Evolutionary conservation across 2,888 invertebrate species (phyloP), one percentile per base, ranked within the genome.

Genomic region (Xanthostigma xanthostigma): DNA sequence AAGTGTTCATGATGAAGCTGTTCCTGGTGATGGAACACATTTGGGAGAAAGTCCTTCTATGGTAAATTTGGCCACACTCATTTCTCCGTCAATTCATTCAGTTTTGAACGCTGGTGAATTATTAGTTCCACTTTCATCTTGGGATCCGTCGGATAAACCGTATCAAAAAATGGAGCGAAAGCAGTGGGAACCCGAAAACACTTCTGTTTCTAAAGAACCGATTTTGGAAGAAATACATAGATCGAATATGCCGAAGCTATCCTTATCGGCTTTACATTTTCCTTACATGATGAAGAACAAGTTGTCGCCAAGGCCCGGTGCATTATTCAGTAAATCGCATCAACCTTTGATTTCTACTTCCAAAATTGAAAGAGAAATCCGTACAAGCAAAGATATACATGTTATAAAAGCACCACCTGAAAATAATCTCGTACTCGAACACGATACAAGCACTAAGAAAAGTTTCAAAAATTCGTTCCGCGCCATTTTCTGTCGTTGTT

Each of bases 21-120:
- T 73, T 46, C 71, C 71, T 2, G 76, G 76, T 1, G 76, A 76
- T 54, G 76, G 76, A 11, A 67, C 72, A 2, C 75, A 76, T 57
- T 68, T 73, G 48, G 71, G 70, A 1, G 72, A 74, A 53, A 74
- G 72, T 52, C 76, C 72, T 1, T 76, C 76, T 0, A 68, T 77
- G 67, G 68, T 76, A 0, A 77, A 77, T 60, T 62, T 77, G 49
- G 76, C 73, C 8, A 76, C 76, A 5, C 61, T 77, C 13, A 70
- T 76, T 46, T 55, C 54, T 17, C 58, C 59, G 49, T 27, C n/a
- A 44, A 8, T 44, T 33, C 64, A 68, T 2, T 59, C 65, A 8
- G 62, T 58, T 12, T 70, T 69, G 1, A 56, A 60, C 53, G 55
- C 65, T n/a, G 67, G 70, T 49, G 75, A 76, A 57, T 73, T 71